A percentile compares a stretch with the other conserved stretches of the same genome.
phyloP scores from a whole-genome alignment of 1,140 invertebrate species.

The Stenopsyche tienmushanensis region DNA sequence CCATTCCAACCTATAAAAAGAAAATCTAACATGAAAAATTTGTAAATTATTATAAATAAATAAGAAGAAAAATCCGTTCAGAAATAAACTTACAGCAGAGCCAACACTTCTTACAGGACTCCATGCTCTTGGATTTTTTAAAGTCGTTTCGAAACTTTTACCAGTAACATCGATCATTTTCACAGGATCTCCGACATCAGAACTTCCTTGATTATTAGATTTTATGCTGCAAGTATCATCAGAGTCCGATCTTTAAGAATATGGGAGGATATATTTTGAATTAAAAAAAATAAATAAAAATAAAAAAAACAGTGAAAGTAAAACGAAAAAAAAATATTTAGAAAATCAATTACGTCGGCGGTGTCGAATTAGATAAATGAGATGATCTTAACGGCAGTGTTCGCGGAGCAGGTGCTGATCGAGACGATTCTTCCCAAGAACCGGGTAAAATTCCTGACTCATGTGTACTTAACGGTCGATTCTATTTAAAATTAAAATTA shows the following conservation, averaged over 20 bases:
- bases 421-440: conserved; percentile 57
- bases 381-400: conserved; percentile 53
- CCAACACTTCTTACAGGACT: conserved; percentile 80
- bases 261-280: background rate
- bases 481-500: too few species aligned
- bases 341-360: conserved; percentile 44
- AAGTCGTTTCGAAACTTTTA: conserved; percentile 64
- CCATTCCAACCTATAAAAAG: conserved; percentile 57
- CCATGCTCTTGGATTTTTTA: conserved; percentile 75
- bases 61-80: background rate
- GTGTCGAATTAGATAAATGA: conserved; percentile 44
- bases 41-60: background rate
- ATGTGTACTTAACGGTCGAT: conserved; percentile 35
- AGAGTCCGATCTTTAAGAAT: conserved; percentile 34
- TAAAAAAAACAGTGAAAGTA: background rate
- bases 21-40: background rate
- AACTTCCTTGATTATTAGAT: conserved; percentile 24
- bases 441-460: conserved; percentile 43
- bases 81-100: conserved; percentile 59
- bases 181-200: conserved; percentile 27
- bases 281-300: background rate
- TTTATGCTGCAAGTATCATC: conserved; percentile 38
- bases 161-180: conserved; percentile 62
- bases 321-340: background rate
- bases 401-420: conserved; percentile 54